Evolutionary conservation across 1,140 invertebrate species (phyloP).

Genomic region (Penaeus japonicus): DNA sequence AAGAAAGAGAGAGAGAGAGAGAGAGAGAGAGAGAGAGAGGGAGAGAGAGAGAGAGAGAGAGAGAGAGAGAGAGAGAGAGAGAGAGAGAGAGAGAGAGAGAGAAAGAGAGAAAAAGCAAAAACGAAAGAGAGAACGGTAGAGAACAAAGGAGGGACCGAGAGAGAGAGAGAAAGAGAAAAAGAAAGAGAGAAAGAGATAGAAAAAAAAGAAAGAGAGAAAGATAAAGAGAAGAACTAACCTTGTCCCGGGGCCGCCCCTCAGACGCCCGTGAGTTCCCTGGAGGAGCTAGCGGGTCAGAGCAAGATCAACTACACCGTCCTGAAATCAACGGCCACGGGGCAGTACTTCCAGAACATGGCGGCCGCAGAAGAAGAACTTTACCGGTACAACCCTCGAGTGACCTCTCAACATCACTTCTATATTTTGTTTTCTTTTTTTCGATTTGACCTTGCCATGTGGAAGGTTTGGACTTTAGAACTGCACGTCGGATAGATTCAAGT

Average conservation of each 20-base stretch:
- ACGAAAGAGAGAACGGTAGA: too few species aligned
- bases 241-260: conserved; percentile 60
- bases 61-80: too few species aligned
- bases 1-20: too few species aligned
- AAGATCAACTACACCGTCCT: conserved; percentile 93
- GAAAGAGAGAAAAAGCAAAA: too few species aligned
- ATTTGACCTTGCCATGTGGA: neutral
- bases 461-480: too few species aligned
- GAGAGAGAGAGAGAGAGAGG: too few species aligned
- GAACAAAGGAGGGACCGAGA: too few species aligned
- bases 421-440: neutral
- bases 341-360: conserved; percentile 92
- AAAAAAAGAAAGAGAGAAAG: neutral
- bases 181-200: neutral
- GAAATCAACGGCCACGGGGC: conserved; percentile 78
- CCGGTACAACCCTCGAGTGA: conserved; percentile 67
- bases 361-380: conserved; percentile 87
- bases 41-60: too few species aligned
- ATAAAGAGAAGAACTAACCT: neutral
- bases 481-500: too few species aligned
- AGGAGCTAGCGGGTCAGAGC: conserved; percentile 85
- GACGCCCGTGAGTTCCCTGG: conserved; percentile 85
- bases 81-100: too few species aligned
- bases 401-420: neutral
- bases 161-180: too few species aligned